Percentiles rank a stretch among this genome's conserved stretches.
Conservation (phyloP, 1,140 invertebrate species). For the Potamilus streckersoni region DNA sequence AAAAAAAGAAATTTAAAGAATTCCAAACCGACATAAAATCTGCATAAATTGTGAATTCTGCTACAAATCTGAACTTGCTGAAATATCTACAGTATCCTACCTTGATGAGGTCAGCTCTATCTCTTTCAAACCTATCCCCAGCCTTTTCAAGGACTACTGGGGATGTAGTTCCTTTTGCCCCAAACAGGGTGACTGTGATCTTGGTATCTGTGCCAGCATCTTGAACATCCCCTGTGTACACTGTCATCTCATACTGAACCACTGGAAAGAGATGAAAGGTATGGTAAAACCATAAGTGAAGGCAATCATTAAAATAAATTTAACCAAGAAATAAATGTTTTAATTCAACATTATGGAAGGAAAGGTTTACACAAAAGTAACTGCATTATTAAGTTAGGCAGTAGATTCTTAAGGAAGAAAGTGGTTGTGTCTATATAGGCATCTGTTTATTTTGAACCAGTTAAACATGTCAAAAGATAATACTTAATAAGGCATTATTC, state of each 20-base stretch:
- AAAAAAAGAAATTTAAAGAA: background rate
- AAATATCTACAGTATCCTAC: conserved; percentile 24
- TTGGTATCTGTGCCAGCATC: conserved; percentile 69
- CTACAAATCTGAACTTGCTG: no score
- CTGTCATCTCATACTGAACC: conserved; percentile 67
- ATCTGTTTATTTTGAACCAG: no score
- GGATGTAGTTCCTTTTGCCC: conserved; percentile 55
- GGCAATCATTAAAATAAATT: no score
- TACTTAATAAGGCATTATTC: no score
- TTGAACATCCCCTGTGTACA: conserved; percentile 68
- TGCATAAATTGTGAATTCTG: background rate
- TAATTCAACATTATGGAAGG: no score
- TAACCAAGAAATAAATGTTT: no score
- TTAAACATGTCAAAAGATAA: no score
- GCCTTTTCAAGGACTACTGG: conserved; percentile 59
- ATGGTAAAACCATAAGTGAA: no score
- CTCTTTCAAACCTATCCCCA: conserved; percentile 66
- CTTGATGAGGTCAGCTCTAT: conserved; percentile 60
- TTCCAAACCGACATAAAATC: background rate
- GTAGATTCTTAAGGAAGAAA: no score
- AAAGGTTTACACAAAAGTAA: no score
- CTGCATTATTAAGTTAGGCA: no score
- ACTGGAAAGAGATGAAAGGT: conserved; percentile 39
- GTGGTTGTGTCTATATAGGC: no score
- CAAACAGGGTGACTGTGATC: conserved; percentile 65